Percentiles rank a stretch among this genome's conserved stretches.
phyloP scores from a whole-genome alignment of 2,888 invertebrate species.

The Colostygia pectinataria region DNA sequence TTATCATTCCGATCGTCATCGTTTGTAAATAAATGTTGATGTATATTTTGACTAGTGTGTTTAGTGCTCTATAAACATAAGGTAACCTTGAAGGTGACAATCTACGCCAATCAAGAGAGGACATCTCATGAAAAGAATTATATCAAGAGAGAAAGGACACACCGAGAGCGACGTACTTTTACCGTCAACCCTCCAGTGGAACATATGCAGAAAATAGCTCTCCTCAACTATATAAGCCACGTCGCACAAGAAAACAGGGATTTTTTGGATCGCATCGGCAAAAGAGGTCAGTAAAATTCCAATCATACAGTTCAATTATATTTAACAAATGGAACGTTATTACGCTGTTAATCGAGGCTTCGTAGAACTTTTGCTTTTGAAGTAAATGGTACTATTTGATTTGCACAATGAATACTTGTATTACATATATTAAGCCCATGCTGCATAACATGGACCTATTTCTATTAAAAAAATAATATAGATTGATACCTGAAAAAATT shows the following conservation, averaged over 20 bases:
- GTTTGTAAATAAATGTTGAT: too few relatives aligned
- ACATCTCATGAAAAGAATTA: not conserved
- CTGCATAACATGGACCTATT: too few relatives aligned
- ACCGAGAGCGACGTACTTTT: slow-evolving; percentile 59
- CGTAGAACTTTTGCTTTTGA: not conserved
- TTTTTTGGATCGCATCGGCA: slow-evolving; percentile 64
- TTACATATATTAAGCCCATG: too few relatives aligned
- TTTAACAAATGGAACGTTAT: too few relatives aligned
- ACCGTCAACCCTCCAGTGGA: slow-evolving; percentile 69
- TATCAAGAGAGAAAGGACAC: slow-evolving; percentile 44
- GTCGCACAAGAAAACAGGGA: slow-evolving; percentile 62
- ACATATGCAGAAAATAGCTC: slow-evolving; percentile 58
- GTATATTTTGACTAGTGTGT: slow-evolving; percentile 3
- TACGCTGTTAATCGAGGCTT: too few relatives aligned
- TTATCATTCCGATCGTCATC: not conserved
- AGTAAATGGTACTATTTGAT: too few relatives aligned
- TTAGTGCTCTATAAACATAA: slow-evolving; percentile 23
- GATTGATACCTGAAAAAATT: too few relatives aligned
- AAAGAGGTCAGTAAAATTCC: slow-evolving; percentile 60
- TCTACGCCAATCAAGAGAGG: not conserved
- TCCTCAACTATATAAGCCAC: slow-evolving; percentile 54
- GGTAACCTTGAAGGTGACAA: slow-evolving; percentile 10
- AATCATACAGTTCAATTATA: not conserved
- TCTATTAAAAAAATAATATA: too few relatives aligned
- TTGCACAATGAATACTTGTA: too few relatives aligned